These are phyloP conservation scores for Bradypodion pumilum DNA, from an alignment of 2,797 vertebrate species.

Conservation along the genomic window DNA sequence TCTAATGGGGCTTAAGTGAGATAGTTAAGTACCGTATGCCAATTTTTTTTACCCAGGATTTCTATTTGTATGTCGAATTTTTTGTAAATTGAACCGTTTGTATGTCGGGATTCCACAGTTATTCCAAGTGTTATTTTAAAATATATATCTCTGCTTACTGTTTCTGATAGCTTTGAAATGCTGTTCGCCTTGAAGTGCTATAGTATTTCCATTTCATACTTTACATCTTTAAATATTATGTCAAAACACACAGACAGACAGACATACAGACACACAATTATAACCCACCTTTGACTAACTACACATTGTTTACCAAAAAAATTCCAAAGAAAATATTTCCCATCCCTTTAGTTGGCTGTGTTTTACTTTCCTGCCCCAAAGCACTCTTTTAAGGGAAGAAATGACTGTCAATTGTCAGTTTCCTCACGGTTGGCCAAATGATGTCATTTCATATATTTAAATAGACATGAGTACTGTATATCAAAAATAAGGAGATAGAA, in stretches of 20 bases:
- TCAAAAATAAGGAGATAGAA: slow-evolving; percentile 8
- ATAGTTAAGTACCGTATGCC: too few relatives aligned
- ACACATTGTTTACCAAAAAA: neutral
- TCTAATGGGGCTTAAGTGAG: too few relatives aligned
- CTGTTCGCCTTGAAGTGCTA: neutral
- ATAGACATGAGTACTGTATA: neutral
- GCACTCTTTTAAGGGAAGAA: slow-evolving; percentile 27
- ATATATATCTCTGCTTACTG: neutral
- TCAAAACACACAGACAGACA: neutral
- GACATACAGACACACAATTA: neutral
- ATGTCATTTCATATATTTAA: slow-evolving; percentile 13
- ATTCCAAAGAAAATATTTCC: neutral
- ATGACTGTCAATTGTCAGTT: neutral
- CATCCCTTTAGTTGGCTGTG: neutral
- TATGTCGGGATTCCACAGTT: too few relatives aligned
- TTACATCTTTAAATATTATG: neutral
- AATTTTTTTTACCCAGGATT: too few relatives aligned
- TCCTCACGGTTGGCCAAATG: slow-evolving; percentile 28
- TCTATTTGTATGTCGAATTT: too few relatives aligned
- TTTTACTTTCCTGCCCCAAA: slow-evolving; percentile 1
- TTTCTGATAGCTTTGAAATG: neutral
- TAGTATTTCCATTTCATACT: slow-evolving; percentile 19
- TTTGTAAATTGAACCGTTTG: too few relatives aligned
- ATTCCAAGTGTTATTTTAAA: neutral
- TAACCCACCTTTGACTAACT: neutral